Evolutionary conservation across 1,140 invertebrate species (phyloP), one percentile per base, ranked within the genome.

Genomic region (Cotesia vestalis): DNA sequence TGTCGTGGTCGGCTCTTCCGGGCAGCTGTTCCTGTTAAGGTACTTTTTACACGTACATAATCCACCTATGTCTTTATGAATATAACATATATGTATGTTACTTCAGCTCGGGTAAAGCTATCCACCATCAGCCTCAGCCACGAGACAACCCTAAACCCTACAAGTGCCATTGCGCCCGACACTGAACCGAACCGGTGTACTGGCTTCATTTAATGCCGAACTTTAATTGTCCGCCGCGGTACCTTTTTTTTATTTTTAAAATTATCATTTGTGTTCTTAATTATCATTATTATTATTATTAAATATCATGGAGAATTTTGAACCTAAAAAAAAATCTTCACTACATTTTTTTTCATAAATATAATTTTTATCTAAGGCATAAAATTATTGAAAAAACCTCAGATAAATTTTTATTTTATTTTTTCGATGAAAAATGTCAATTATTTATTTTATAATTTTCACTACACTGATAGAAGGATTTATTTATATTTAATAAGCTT

Each of bases 1-100:
- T 84, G 80, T 85, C 84, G 84, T 76, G 85, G 85, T 86, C 81
- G 64, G 80, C 80, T 85, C 85, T 85, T 86, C 84, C 84, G 83
- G 84, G 77, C 84, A 85, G 85, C 83, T 86, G 84, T 79, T 79
- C 72, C 74, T 79, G 51, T n/a, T 75, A 12, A 53, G 60, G n/a
- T 3, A 51, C 14, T 36, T 14, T 40, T 34, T 62, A 35, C 53
- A 62, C 11, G 17, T 0, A 55, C 27, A 27, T 46, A 62, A 52
- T 20, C 46, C 14, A 46, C 40, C 40, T 38, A 79, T 84, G 80
- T 83, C 76, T 78, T 69, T 64, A 66, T 76, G 74, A 72, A 83
- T 77, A 73, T 76, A 78, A 80, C 27, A 27, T 27, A 27, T 78
- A 78, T 38, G 9, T 40, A 40, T 63, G 20, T 63, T 20, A 9